Base-by-base conservation (phyloP, 2,113 vertebrate species). In the Aegotheles bennettii region DNA sequence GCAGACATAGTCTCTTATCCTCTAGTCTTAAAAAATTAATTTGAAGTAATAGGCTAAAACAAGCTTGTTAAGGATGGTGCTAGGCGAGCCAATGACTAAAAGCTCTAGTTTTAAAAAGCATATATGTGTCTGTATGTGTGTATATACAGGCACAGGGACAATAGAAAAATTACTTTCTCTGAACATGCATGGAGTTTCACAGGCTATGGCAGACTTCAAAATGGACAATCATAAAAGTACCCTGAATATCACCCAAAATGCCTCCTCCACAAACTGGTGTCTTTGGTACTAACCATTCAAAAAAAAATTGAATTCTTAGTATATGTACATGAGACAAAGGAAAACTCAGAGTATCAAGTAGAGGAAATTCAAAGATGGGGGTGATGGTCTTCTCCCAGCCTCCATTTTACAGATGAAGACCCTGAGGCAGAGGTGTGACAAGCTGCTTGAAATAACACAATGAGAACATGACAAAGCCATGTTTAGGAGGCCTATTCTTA, bases 1-100 rank as follows among this genome's bases (percentile, higher is more conserved):
- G 85, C 15, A 95, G 94, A 84, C 77, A 63, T 79, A 67, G 74
- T 95, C 87, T 90, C 92, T 82, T 96, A 91, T 90, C 93, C 64
- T 81, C 70, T 60, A 61, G 54, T 65, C 90, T 95, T 97, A 87
- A 96, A 97, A 97, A 87, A 96, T 95, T 95, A 85, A 96, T 96
- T 93, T 95, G 90, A 90, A 94, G 90, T 95, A 95, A 95, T 94
- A 93, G 91, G 91, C 78, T 94, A 90, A 94, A 96, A 68, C 89
- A 95, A 94, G 86, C 80, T 90, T 95, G 91, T 95, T 90, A 96
- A 87, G 70, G 40, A 85, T 95, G 90, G 71, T 92, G 85, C 76
- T 76, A 71, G 71, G 87, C 13, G 4, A 93, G 50, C 63, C 92
- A 84, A 26, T 85, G 83, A 45, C 79, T 94, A 50, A 82, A 76